Base-by-base conservation (phyloP, 2,113 vertebrate species). In the Orcinus orca region DNA sequence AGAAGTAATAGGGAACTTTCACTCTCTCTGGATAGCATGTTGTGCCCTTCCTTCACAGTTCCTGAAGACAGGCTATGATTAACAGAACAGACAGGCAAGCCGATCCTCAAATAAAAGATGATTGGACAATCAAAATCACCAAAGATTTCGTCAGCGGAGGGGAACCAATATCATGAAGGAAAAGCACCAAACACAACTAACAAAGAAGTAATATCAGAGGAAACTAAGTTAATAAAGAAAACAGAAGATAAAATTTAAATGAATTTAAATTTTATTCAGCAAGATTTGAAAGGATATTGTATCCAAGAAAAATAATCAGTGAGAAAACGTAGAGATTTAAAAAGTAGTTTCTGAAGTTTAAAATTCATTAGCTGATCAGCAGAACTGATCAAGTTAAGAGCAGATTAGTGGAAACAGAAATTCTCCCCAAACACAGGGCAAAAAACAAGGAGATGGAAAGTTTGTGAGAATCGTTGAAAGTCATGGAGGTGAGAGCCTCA, bases 191-290 rank as follows among this genome's bases (percentile, higher is more conserved):
- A 90, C 50, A 41, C 58, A 76, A 15, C 31, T 31, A 87, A 55
- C 33, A 92, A 67, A 50, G 44, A 76, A 58, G 23, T 85, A 38
- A 60, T 74, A 71, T 71, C 83, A 95, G 53, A 97, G 62, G 76
- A 89, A 80, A 93, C 65, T 68, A 88, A 85, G 65, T 96, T 81
- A 80, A 89, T 44, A 89, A 89, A 90, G 44, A 26, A 81, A 89
- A 73, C 36, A 92, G 47, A 88, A 92, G 53, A 73, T 73, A 90
- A 70, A 80, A 53, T 87, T 79, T 6, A 90, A 88, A 90, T 83
- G 18, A 87, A 73, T 47, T 90, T 44, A n/a, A 71, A 95, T 88
- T 70, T 70, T 92, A 77, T 76, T 85, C 53, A 85, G 21, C 14
- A 93, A 88, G 38, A 23, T 50, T 88, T 62, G 6, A 82, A 88